Percentiles rank a stretch among this genome's conserved stretches.
Evolutionary conservation across 2,113 vertebrate species (phyloP).

Genomic region (Neomonachus schauinslandi): DNA sequence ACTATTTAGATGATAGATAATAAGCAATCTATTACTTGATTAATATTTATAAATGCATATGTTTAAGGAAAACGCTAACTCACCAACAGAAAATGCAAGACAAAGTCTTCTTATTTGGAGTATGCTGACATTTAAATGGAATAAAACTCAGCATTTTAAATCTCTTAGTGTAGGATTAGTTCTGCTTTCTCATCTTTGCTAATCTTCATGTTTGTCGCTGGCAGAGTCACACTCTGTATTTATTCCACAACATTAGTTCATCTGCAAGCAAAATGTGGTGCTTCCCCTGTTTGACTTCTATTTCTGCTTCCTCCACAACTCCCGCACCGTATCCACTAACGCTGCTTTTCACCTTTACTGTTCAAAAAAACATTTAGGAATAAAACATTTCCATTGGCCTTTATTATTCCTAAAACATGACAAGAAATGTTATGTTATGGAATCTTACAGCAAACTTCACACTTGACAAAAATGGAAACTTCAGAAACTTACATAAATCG

Average conservation of each 20-base stretch:
- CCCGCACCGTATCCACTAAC: neutral
- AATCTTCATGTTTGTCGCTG: neutral
- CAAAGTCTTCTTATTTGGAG: neutral
- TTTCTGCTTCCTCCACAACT: neutral
- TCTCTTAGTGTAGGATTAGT: neutral
- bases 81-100: neutral
- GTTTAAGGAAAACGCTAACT: neutral
- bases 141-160: neutral
- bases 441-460: neutral
- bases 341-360: neutral
- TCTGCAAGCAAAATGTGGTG: neutral
- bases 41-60: neutral
- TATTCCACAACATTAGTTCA: neutral
- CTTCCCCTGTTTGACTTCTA: neutral
- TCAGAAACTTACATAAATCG: neutral
- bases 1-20: neutral
- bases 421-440: neutral
- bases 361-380: neutral
- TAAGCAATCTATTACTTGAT: neutral
- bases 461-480: neutral
- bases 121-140: neutral
- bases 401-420: neutral
- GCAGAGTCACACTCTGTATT: neutral
- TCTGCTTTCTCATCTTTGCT: constrained; percentile 56
- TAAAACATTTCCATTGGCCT: neutral